Conservation (phyloP, 2,113 vertebrate genomes). For the Chionomys nivalis region DNA sequence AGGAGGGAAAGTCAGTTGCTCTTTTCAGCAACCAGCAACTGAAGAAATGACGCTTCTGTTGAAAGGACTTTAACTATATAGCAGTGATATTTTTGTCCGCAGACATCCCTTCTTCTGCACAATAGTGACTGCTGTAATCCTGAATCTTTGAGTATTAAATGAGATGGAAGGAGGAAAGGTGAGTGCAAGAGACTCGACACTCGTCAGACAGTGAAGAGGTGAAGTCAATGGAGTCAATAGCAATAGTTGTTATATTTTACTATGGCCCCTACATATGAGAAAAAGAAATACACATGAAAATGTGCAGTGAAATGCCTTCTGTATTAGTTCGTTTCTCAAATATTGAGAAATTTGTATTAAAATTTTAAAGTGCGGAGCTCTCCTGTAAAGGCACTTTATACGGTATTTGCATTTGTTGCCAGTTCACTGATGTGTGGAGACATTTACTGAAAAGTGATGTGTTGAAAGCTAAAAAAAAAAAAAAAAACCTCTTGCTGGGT, state of each 20-base stretch:
- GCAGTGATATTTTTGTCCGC: not conserved
- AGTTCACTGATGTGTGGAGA: not conserved
- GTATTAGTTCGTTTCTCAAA: not conserved
- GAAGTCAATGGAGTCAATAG: conserved; percentile 1
- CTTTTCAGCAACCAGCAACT: not conserved
- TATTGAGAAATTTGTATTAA: not conserved
- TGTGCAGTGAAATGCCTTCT: not conserved
- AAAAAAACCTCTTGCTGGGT: not conserved
- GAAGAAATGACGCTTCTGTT: not conserved
- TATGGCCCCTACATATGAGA: not conserved
- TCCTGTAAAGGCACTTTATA: not conserved
- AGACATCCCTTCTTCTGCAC: not conserved
- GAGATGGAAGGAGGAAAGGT: not conserved
- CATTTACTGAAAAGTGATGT: not conserved
- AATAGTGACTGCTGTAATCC: not conserved
- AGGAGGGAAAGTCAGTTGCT: not conserved
- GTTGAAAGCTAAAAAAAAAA: not conserved
- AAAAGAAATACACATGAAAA: conserved; percentile 1
- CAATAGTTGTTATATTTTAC: conserved; percentile 13
- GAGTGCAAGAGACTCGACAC: accelerated
- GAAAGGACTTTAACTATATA: conserved; percentile 19
- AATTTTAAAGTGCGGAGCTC: not conserved
- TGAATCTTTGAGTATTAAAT: not conserved
- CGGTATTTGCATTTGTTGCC: not conserved
- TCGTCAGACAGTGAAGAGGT: not conserved